phyloP scores from a whole-genome alignment of 1,140 invertebrate species.

The Drosophila gunungcola region DNA sequence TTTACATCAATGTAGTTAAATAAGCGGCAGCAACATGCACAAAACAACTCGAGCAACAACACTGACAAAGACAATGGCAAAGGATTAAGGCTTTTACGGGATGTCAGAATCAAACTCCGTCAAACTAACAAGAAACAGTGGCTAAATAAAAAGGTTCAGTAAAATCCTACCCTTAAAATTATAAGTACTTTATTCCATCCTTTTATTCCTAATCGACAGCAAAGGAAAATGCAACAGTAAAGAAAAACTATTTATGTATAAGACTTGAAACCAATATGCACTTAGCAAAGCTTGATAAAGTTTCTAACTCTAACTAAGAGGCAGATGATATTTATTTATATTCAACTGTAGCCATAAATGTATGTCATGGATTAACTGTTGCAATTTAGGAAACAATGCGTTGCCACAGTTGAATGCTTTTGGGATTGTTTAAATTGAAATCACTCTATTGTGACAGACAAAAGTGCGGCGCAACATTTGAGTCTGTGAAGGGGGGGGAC shows the following conservation, averaged over 20 bases:
- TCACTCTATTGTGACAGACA: constrained; percentile 23
- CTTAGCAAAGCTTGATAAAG: no score
- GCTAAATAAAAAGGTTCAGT: background rate
- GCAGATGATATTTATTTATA: background rate
- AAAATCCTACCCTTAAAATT: background rate
- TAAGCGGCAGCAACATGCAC: constrained; percentile 62
- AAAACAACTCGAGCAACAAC: constrained; percentile 43
- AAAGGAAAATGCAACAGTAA: no score
- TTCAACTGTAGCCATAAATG: constrained; percentile 2
- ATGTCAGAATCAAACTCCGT: background rate
- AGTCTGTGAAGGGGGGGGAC: background rate
- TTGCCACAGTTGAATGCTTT: constrained; percentile 43
- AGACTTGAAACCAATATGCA: no score
- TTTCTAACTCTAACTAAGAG: no score
- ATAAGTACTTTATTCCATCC: background rate
- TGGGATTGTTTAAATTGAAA: constrained; percentile 30
- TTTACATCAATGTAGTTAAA: constrained; percentile 27
- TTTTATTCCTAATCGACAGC: no score
- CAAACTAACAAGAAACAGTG: constrained; percentile 6
- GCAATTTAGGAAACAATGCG: constrained; percentile 36
- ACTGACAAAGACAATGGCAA: constrained; percentile 7
- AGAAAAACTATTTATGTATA: no score
- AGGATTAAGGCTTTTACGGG: constrained; percentile 5
- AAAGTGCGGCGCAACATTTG: background rate
- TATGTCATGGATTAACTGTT: constrained; percentile 37